Percentiles rank a stretch among this genome's conserved stretches.
phyloP scores from a whole-genome alignment of 2,888 invertebrate genomes.

The Oligia latruncula region DNA sequence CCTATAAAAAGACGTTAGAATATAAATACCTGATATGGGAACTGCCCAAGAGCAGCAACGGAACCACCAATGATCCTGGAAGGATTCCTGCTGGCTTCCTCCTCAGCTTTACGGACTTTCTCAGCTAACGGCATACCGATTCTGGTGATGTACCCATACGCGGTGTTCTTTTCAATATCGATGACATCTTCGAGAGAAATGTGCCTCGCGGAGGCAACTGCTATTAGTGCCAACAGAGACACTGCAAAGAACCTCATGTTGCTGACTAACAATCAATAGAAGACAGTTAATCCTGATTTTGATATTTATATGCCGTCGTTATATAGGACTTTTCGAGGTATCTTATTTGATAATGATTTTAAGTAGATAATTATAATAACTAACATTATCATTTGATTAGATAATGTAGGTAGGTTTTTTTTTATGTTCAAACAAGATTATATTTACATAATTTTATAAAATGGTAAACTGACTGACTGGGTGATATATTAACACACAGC shows the following conservation, averaged over 20 bases:
- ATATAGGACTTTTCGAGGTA: not conserved
- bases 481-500: too few relatives aligned
- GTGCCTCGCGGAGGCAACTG: constrained; percentile 49
- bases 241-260: constrained; percentile 48
- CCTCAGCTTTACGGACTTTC: constrained; percentile 56
- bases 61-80: constrained; percentile 67
- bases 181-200: constrained; percentile 49
- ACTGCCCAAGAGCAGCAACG: constrained; percentile 52
- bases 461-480: too few relatives aligned
- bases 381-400: constrained; percentile 2
- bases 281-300: not conserved
- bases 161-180: constrained; percentile 56
- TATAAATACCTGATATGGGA: constrained; percentile 64
- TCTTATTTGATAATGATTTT: not conserved
- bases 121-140: constrained; percentile 65
- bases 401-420: not conserved
- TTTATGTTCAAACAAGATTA: not conserved
- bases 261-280: not conserved
- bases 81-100: constrained; percentile 29
- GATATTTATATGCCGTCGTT: constrained; percentile 9
- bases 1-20: not conserved
- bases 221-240: constrained; percentile 54
- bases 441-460: too few relatives aligned
- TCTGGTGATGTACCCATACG: constrained; percentile 62
- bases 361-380: not conserved